Evolutionary conservation across 1,140 invertebrate genomes (phyloP).

Genomic region (Aphelenchoides fujianensis): DNA sequence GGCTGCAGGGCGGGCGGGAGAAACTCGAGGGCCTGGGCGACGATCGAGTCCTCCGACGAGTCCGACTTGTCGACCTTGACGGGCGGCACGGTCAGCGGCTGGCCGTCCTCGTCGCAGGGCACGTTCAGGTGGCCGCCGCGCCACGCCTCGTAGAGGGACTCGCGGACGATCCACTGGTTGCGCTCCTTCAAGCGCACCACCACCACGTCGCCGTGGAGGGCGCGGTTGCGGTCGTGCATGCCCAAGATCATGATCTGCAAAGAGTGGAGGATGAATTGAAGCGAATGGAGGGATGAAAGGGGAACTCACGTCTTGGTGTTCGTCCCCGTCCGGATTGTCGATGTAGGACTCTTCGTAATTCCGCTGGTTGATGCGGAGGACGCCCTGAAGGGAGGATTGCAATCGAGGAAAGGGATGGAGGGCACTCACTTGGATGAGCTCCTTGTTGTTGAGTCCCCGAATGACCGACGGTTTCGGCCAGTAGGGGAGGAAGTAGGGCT

Average conservation of each 20-base stretch:
- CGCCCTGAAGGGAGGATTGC: slow-evolving; percentile 37
- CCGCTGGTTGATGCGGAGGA: slow-evolving; percentile 44
- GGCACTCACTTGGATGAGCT: slow-evolving; percentile 11
- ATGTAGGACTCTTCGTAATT: slow-evolving; percentile 47
- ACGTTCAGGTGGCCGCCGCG: slow-evolving; percentile 33
- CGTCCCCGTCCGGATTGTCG: slow-evolving; percentile 41
- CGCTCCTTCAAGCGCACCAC: slow-evolving; percentile 36
- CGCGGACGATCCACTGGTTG: slow-evolving; percentile 39
- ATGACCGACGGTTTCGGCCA: slow-evolving; percentile 10
- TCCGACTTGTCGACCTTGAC: slow-evolving; percentile 29
- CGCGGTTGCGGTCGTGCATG: slow-evolving; percentile 42
- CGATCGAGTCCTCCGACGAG: neutral
- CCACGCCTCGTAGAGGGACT: slow-evolving; percentile 33
- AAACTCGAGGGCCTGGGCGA: slow-evolving; percentile 30
- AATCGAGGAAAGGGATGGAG: neutral
- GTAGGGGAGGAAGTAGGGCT: slow-evolving; percentile 32
- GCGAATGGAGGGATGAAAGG: too few species aligned
- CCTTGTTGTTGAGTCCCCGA: slow-evolving; percentile 25
- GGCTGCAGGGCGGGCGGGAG: slow-evolving; percentile 20
- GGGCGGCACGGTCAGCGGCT: slow-evolving; percentile 35
- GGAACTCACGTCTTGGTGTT: slow-evolving; percentile 36
- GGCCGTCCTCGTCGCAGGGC: slow-evolving; percentile 31
- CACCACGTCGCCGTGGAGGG: slow-evolving; percentile 44
- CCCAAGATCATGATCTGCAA: slow-evolving; percentile 43
- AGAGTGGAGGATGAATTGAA: too few species aligned